Evolutionary conservation across 2,888 invertebrate species (phyloP).

Genomic region (Sympetrum striolatum): DNA sequence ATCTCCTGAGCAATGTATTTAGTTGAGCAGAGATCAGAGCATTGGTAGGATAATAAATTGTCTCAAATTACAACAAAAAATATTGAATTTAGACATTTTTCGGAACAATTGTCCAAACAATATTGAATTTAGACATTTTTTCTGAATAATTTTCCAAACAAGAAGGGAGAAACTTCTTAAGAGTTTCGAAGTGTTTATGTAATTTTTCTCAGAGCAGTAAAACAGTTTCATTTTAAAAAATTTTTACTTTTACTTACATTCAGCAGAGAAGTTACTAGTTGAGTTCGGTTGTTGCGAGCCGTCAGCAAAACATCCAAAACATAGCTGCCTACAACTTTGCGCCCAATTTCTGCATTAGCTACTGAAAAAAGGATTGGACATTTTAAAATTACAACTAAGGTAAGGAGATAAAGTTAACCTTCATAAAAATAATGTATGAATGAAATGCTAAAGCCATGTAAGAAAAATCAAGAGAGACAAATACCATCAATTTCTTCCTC

Average conservation of each 20-base stretch:
- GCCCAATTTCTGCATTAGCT: neutral
- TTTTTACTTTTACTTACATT: conserved; percentile 58
- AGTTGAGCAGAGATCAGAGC: no score
- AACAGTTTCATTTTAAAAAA: conserved; percentile 49
- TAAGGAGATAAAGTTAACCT: neutral
- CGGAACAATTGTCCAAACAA: no score
- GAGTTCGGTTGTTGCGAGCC: neutral
- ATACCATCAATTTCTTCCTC: conserved; percentile 54
- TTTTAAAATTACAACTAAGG: neutral
- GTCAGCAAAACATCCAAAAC: conserved; percentile 61
- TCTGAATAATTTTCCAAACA: no score
- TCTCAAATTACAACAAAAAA: no score
- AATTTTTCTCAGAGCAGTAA: no score
- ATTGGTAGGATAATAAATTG: no score
- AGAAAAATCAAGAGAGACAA: neutral
- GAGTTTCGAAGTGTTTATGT: no score
- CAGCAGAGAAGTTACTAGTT: conserved; percentile 51
- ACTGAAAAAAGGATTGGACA: neutral
- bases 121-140: no score
- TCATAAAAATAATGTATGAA: neutral
- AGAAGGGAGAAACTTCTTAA: no score
- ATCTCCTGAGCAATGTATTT: no score
- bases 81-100: no score
- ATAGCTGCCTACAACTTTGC: conserved; percentile 65
- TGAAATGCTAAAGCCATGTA: neutral